These are phyloP conservation scores for Drosophila colorata DNA, from an alignment of 2,888 invertebrate species.

Conservation along the genomic window DNA sequence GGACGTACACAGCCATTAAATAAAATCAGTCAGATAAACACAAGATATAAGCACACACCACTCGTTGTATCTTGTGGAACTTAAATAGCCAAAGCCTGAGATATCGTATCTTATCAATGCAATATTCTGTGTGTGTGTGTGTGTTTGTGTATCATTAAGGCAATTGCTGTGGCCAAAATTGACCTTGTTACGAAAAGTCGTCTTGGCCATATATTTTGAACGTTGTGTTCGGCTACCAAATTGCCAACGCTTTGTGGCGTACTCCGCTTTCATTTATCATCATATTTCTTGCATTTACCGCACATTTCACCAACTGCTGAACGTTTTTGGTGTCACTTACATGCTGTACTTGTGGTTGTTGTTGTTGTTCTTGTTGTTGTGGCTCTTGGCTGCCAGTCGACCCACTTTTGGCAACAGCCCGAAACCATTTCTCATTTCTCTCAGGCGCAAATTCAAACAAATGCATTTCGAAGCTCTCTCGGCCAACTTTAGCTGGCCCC, in stretches of 20 bases:
- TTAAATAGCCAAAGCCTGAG: slow-evolving; percentile 15
- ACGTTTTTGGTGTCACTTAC: slow-evolving; percentile 55
- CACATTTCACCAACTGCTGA: slow-evolving; percentile 67
- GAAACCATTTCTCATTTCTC: slow-evolving; percentile 61
- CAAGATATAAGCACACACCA: slow-evolving; percentile 32
- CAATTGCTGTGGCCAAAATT: slow-evolving; percentile 44
- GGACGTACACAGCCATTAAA: slow-evolving; percentile 1
- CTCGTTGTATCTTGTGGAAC: slow-evolving; percentile 31
- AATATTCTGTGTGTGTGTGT: slow-evolving; percentile 5
- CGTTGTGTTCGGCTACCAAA: slow-evolving; percentile 15
- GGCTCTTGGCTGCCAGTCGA: slow-evolving; percentile 40
- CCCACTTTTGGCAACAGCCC: slow-evolving; percentile 66
- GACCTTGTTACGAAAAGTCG: slow-evolving; percentile 45
- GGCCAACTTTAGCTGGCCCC: slow-evolving; percentile 61
- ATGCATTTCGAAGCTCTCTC: slow-evolving; percentile 69
- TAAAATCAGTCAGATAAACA: slow-evolving; percentile 44
- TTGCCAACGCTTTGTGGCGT: slow-evolving; percentile 22
- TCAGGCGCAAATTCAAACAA: slow-evolving; percentile 74
- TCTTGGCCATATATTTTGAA: slow-evolving; percentile 40
- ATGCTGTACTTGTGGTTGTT: slow-evolving; percentile 17
- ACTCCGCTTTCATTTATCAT: slow-evolving; percentile 70
- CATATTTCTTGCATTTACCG: slow-evolving; percentile 70
- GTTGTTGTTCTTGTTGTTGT: slow-evolving; percentile 22
- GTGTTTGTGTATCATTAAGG: slow-evolving; percentile 35
- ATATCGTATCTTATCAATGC: slow-evolving; percentile 54